These are phyloP conservation scores for Lutjanus campechanus DNA, from an alignment of 2,797 vertebrate species.

Conservation along the genomic window DNA sequence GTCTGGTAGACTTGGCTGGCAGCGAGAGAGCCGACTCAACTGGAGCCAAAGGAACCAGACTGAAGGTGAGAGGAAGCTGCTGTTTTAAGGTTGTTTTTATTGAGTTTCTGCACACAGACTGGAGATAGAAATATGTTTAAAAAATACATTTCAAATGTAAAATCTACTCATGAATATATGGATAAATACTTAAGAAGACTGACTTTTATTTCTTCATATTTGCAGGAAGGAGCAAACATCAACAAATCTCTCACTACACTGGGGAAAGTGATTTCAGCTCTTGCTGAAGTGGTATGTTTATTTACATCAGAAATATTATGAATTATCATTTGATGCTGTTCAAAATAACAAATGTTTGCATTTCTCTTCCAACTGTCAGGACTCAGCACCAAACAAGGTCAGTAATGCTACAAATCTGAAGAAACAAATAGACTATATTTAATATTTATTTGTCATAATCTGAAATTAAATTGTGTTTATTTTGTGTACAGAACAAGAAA, in stretches of 20 bases:
- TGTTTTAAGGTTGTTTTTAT: background rate
- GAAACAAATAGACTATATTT: background rate
- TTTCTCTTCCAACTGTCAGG: constrained; percentile 83
- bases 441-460: background rate
- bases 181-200: background rate
- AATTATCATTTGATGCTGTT: background rate
- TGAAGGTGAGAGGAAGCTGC: constrained; percentile 89
- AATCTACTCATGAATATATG: background rate
- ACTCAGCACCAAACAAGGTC: constrained; percentile 96
- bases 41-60: constrained; percentile 96
- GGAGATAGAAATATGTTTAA: background rate
- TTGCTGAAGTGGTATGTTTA: constrained; percentile 92
- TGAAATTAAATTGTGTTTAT: constrained; percentile 2
- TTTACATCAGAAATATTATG: background rate
- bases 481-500: constrained; percentile 93
- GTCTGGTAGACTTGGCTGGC: constrained; percentile 96
- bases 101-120: background rate
- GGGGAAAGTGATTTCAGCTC: constrained; percentile 97
- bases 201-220: constrained; percentile 23
- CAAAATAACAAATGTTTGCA: constrained; percentile 9
- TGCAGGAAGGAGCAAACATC: constrained; percentile 97
- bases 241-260: constrained; percentile 98
- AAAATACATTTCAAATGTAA: background rate
- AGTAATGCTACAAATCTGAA: constrained; percentile 22
- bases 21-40: constrained; percentile 98